phyloP scores from a whole-genome alignment of 2,888 invertebrate genomes.

The Ypsolopha scabrella region DNA sequence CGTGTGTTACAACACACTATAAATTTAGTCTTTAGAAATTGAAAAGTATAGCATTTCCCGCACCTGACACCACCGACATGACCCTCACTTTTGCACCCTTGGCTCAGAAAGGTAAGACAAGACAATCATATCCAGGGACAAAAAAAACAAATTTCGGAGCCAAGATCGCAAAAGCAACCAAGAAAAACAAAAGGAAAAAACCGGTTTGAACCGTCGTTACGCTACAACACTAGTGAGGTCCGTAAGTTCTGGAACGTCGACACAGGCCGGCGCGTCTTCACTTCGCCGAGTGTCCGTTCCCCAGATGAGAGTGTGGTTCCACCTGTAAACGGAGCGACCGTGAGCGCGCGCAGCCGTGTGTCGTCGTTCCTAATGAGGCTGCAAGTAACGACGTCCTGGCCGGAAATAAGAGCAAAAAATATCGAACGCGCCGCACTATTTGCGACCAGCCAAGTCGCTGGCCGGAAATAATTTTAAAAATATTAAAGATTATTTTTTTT shows the following conservation, averaged over 20 bases:
- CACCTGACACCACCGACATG: neutral
- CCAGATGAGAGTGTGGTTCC: slow-evolving; percentile 32
- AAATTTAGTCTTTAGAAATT: too few relatives aligned
- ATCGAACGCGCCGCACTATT: too few relatives aligned
- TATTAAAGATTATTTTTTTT: too few relatives aligned
- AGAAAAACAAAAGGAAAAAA: slow-evolving; percentile 22
- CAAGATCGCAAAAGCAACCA: slow-evolving; percentile 5
- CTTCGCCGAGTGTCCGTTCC: slow-evolving; percentile 56
- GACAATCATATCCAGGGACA: too few relatives aligned
- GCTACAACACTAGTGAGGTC: slow-evolving; percentile 63
- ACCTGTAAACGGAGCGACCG: slow-evolving; percentile 58
- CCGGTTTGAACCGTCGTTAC: slow-evolving; percentile 29
- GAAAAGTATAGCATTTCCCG: neutral
- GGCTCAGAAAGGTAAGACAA: too few relatives aligned
- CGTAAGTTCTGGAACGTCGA: slow-evolving; percentile 65
- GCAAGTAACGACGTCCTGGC: slow-evolving; percentile 9
- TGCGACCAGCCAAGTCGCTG: too few relatives aligned
- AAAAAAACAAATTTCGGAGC: too few relatives aligned
- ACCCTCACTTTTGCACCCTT: too few relatives aligned
- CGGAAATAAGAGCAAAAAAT: slow-evolving; percentile 4
- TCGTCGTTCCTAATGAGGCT: slow-evolving; percentile 65
- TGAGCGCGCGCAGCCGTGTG: slow-evolving; percentile 60
- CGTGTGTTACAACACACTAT: too few relatives aligned
- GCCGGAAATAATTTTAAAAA: too few relatives aligned
- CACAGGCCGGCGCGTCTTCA: slow-evolving; percentile 53